Conservation (phyloP, 2,113 vertebrate species). For the Copsychus sechellarum region DNA sequence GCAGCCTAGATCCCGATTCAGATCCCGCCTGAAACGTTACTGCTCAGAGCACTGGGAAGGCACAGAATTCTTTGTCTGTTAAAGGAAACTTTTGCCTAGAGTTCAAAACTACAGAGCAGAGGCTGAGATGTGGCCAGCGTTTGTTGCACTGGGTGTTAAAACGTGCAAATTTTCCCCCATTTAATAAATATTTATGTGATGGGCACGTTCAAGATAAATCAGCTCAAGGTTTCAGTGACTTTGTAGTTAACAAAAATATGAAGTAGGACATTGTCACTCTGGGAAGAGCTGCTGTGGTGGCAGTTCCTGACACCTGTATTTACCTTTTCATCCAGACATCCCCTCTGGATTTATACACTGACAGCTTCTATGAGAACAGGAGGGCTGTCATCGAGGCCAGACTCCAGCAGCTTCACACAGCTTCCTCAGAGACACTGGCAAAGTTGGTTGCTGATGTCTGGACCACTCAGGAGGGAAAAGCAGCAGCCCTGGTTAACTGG, state of each 20-base stretch:
- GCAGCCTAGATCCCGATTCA: fast-evolving
- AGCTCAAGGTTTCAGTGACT: background rate
- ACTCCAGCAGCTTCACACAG: constrained; percentile 75
- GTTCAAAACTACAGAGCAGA: background rate
- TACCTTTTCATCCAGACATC: constrained; percentile 69
- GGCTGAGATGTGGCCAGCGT: background rate
- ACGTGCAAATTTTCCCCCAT: background rate
- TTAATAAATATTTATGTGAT: background rate
- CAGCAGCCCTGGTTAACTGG: constrained; percentile 86
- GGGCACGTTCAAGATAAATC: background rate
- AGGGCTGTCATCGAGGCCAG: constrained; percentile 76
- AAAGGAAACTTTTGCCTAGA: background rate
- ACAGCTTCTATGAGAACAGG: constrained; percentile 89
- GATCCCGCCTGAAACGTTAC: background rate
- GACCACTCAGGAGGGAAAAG: constrained; percentile 83
- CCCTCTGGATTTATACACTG: constrained; percentile 91
- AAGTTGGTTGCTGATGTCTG: constrained; percentile 80
- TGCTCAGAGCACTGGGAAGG: fast-evolving
- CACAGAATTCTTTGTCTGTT: background rate
- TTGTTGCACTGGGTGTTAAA: background rate
- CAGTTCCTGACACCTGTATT: background rate
- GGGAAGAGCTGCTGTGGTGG: background rate
- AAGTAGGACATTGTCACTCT: background rate
- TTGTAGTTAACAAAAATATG: background rate
- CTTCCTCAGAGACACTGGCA: constrained; percentile 75